Conservation (phyloP, 2,888 invertebrate genomes). For the Drosophila emarginata region DNA sequence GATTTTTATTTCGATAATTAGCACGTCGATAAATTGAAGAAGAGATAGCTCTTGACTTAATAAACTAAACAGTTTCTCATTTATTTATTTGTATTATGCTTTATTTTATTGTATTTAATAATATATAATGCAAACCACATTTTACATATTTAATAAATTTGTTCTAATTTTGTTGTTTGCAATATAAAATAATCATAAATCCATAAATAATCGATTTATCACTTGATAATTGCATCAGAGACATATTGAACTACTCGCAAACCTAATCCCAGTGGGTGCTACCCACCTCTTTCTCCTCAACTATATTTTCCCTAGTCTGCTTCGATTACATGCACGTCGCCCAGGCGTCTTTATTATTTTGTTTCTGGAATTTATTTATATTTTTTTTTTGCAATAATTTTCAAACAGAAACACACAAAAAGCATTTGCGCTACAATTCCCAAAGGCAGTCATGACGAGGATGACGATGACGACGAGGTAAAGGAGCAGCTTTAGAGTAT, state of each 20-base stretch:
- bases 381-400: conserved; percentile 65
- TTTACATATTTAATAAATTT: conserved; percentile 1
- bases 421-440: conserved; percentile 76
- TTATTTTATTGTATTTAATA: no score
- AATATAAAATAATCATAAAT: conserved; percentile 38
- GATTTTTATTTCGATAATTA: not conserved
- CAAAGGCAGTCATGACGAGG: conserved; percentile 32
- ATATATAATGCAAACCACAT: no score
- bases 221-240: conserved; percentile 66
- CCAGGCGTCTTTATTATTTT: conserved; percentile 43
- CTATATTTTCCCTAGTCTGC: conserved; percentile 14
- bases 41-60: not conserved
- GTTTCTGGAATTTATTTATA: conserved; percentile 25
- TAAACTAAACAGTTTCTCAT: no score
- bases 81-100: no score
- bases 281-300: not conserved
- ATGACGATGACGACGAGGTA: conserved; percentile 40
- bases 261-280: conserved; percentile 35
- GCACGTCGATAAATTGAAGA: conserved; percentile 38
- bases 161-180: conserved; percentile 12
- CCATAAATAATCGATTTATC: conserved; percentile 60
- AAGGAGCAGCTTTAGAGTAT: conserved; percentile 41
- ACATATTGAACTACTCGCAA: conserved; percentile 44
- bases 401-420: conserved; percentile 76
- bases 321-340: conserved; percentile 49